phyloP scores from a whole-genome alignment of 2,797 vertebrate genomes.

The Sciurus carolinensis region DNA sequence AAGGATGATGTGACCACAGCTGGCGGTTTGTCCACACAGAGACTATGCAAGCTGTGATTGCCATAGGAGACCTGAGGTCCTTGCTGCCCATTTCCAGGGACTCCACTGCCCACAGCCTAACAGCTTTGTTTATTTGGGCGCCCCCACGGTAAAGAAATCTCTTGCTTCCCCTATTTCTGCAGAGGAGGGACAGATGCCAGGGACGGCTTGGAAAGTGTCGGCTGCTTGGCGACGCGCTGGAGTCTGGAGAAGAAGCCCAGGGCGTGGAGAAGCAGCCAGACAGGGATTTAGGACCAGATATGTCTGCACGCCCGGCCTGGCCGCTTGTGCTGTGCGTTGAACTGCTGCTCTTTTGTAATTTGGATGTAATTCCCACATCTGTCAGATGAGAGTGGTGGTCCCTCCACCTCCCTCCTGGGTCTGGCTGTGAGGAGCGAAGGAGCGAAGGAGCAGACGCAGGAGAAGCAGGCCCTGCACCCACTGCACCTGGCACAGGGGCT shows the following conservation, averaged over 20 bases:
- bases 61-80: not conserved
- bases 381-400: not conserved
- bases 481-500: rapidly evolving
- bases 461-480: not conserved
- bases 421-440: not conserved
- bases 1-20: too few relatives aligned
- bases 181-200: not conserved
- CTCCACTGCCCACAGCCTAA: rapidly evolving
- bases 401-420: not conserved
- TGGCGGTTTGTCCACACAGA: rapidly evolving
- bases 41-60: rapidly evolving
- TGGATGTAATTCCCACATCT: not conserved
- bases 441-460: rapidly evolving
- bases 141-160: not conserved
- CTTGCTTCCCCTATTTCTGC: rapidly evolving
- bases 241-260: rapidly evolving
- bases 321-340: not conserved
- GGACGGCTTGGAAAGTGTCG: not conserved
- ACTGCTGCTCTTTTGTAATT: not conserved
- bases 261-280: not conserved
- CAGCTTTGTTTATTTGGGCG: rapidly evolving
- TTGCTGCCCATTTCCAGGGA: rapidly evolving
- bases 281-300: not conserved
- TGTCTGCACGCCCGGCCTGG: not conserved
- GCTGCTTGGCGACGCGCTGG: not conserved